Evolutionary conservation across 2,888 invertebrate species (phyloP), one percentile per base, ranked within the genome.

Genomic region (Blomia tropicalis): DNA sequence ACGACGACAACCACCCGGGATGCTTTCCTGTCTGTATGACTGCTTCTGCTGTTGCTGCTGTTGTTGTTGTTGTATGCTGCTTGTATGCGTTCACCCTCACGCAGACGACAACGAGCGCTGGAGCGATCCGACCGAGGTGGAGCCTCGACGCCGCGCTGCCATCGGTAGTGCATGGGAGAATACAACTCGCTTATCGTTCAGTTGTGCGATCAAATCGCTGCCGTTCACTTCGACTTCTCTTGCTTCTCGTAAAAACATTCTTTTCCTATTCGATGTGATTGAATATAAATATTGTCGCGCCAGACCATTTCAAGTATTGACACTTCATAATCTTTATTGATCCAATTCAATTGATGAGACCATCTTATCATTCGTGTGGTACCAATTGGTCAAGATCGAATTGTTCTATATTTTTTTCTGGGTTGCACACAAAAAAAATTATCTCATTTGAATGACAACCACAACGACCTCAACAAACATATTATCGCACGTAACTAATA

Each of bases 181-280:
- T 14, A 47, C 11, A 7, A 56, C 32, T 36, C 31, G 25, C 29
- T 56, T 56, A 27, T 56, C 56, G 30, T 36, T 56, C 56, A 56
- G 25, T 56, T 56, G 56, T 56, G 56, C 36, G 56, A 56, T 56
- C 56, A 56, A 56, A 56, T 56, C 36, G 56, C 56, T 56, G 29
- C 36, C 23, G 56, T 56, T 3, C 25, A 56, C 56, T 19, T 56
- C 56, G 30, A 27, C 29, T 27, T 25, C 29, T n/a, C n/a, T n/a
- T n/a, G 56, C 23, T 7, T 14, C 19, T 19, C 19, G 47, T 47
- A 11, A 14, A 47, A 19, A 14, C 56, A 30, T 29, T 27, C 22
- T 51, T 51, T 51, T 17, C 14, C 22, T 51, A n/a, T n/a, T n/a
- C n/a, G n/a, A n/a, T n/a, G 51, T n/a, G 22, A n/a, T 4, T 56